phyloP scores from a whole-genome alignment of 2,797 vertebrate genomes.

The Margarornis squamiger region DNA sequence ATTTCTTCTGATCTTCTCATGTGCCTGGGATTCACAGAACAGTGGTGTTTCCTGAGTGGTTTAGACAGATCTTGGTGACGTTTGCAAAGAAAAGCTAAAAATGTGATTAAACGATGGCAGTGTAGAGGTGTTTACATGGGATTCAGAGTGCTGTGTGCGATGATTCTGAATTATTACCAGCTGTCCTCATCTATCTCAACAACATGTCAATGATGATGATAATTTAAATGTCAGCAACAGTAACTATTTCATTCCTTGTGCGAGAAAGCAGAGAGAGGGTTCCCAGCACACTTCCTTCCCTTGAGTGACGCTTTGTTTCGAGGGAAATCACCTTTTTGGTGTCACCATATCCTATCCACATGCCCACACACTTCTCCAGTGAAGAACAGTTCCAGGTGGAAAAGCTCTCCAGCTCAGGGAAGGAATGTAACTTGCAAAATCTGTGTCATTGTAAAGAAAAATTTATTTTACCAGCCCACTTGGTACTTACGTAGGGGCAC shows the following conservation, averaged over 20 bases:
- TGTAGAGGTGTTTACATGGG: neutral
- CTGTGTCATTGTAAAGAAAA: neutral
- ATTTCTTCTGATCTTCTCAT: neutral
- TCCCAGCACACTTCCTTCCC: neutral
- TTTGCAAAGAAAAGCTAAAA: constrained; percentile 35
- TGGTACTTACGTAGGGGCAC: neutral
- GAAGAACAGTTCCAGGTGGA: neutral
- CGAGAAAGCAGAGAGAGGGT: neutral
- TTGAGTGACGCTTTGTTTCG: neutral
- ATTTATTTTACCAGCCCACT: neutral
- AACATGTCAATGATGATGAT: neutral
- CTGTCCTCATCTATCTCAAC: constrained; percentile 16
- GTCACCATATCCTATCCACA: neutral
- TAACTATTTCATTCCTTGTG: constrained; percentile 1
- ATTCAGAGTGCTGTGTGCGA: neutral
- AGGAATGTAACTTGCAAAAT: neutral
- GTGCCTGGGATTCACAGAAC: neutral
- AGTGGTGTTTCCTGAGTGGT: neutral
- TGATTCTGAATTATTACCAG: constrained; percentile 8
- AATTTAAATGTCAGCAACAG: constrained; percentile 49
- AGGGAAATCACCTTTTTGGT: neutral
- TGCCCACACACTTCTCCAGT: neutral
- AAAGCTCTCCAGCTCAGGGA: neutral
- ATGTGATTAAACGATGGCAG: neutral
- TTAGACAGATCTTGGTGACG: neutral